Conservation (phyloP, 2,113 vertebrate genomes). For the Plestiodon gilberti region DNA sequence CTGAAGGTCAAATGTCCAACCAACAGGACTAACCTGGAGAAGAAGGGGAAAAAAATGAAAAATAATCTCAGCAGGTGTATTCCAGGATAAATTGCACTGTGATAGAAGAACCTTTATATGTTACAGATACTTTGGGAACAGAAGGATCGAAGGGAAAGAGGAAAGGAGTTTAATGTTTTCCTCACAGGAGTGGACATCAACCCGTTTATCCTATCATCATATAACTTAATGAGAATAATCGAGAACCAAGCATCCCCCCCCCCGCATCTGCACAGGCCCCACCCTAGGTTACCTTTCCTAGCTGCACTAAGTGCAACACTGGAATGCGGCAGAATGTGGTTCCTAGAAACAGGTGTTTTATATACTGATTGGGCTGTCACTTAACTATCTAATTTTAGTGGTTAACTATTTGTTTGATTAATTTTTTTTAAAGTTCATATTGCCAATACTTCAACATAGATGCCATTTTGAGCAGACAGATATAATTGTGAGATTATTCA, state of each 20-base stretch:
- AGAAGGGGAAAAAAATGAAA: too few relatives aligned
- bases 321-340: not conserved
- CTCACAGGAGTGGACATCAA: not conserved
- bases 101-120: not conserved
- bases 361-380: not conserved
- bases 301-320: not conserved
- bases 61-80: not conserved
- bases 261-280: not conserved
- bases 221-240: not conserved
- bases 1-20: not conserved
- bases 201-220: not conserved
- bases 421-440: not conserved
- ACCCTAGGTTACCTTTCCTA: too few relatives aligned
- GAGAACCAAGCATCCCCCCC: not conserved
- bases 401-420: not conserved
- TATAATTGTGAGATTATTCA: not conserved
- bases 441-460: not conserved
- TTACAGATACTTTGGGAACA: not conserved
- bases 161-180: too few relatives aligned
- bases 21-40: not conserved
- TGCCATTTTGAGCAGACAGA: not conserved
- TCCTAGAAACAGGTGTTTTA: not conserved
- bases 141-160: not conserved
- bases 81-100: not conserved
- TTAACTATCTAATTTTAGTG: not conserved